Base-by-base conservation (phyloP, 2,113 vertebrate species). In the Amphilophus citrinellus region DNA sequence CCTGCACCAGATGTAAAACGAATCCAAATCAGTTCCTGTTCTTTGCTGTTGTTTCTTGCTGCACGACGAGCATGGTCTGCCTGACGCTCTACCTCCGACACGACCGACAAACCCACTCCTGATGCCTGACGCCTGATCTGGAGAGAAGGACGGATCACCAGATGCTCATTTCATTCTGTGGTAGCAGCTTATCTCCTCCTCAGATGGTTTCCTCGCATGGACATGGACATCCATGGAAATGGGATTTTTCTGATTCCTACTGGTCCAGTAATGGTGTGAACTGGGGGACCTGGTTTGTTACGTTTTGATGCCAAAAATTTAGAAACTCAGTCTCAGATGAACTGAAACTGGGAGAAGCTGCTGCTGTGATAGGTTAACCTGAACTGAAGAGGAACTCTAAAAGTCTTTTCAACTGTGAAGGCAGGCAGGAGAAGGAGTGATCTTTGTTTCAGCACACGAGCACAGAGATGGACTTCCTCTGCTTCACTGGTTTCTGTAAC, bases 41-140 rank as follows among this genome's bases (percentile, higher is more conserved):
- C 50, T 86, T 88, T 63, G 76, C 84, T 88, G 66, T 88, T 88
- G 73, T 92, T 91, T 94, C 32, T 88, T 85, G 89, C 88, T 91
- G 94, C 94, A 94, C 89, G 91, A 91, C n/a, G 60, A 91, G 93
- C 93, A 95, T 93, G 93, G 79, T 86, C 88, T 39, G 79, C 89
- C 87, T 83, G 89, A 83, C 61, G 56, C 89, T 87, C 91, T 80
- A 85, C 91, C 91, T 90, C 89, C 35, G 11, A 80, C 84, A 82
- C 61, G 0, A 65, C 63, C 53, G 1, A 66, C 80, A 6, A 37
- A 73, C 78, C 39, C 13, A 22, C 39, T 24, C 76, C 80, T 10
- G 68, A 62, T 30, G 8, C 76, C 80, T 44, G 32, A 39, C 58
- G 5, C n/a, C 76, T 13, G 7, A 58, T 39, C 27, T 56, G 11